Base-by-base conservation (phyloP, 2,888 invertebrate species). In the Cataglyphis albicans region DNA sequence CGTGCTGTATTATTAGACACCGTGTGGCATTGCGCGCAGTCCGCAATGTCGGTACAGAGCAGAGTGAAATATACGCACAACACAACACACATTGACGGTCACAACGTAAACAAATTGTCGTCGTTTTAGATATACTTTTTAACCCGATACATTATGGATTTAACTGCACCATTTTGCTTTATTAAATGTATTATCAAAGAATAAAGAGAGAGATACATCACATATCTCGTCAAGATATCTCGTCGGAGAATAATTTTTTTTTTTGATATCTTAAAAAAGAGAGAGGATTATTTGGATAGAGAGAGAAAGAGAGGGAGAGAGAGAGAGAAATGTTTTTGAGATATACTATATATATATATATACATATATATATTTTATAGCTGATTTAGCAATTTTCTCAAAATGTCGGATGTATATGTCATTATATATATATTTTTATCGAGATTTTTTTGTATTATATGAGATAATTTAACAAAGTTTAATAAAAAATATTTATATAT, bases 1-100 rank as follows among this genome's bases (percentile, higher is more conserved):
- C 59, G 52, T 48, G 61, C 61, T 82, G 52, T 89, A 90, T 90
- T 89, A 89, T 90, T 90, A 90, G 89, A 88, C 74, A 81, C 52
- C 59, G 73, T 44, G 65, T 29, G 64, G 59, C 44, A 63, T 72
- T 68, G 78, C 76, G 63, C 65, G 76, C 68, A 65, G 63, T 59
- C 59, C 59, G 48, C 32, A 72, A 63, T 38, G 41, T 59, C 57
- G 52, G 25, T 41, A 41, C 9, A 55, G 35, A 55, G 35, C 18
- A 52, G 9, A n/a, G n/a, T n/a, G 0, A 3, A 44, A 44, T 12
- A 44, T 35, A 35, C 4, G 32, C 32, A 35, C 12, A 44, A 15
- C 4, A 44, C 44, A 15, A 44, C 44, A 18, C 25, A 57, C 15
- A 25, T 35, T 44, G 21, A 25, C 38, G 12, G 18, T 52, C 64